Evolutionary conservation across 2,113 vertebrate species (phyloP), one percentile per base, ranked within the genome.

Genomic region (Ochotona princeps): DNA sequence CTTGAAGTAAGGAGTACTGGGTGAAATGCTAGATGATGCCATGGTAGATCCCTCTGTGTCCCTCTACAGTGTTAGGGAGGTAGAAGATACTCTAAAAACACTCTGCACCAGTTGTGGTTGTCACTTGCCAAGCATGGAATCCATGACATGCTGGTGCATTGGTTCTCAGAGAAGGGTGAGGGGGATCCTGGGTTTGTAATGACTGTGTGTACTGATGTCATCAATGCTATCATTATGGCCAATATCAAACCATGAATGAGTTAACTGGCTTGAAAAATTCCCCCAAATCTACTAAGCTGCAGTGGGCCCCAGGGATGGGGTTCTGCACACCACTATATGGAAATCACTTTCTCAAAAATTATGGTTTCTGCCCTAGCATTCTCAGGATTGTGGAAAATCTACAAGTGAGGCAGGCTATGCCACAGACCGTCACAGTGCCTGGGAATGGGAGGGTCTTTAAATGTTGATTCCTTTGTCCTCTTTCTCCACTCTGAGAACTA

Each of bases 201-300:
- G n/a, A 35, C 85, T 85, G 83, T 51, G 57, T 57, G 12, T 88
- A 95, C 66, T 60, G 18, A 12, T n/a, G 51, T 69, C 87, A 28
- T 84, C 78, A 91, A 69, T 90, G 65, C 18, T 92, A 32, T 75
- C 28, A 76, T 61, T 23, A 11, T 35, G 23, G 60, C 49, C 49
- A 25, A 78, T 90, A 92, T 73, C 47, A 79, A 38, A 65, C 63
- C 90, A 30, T 67, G 51, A 14, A 2, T 51, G 61, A 15, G 85
- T 92, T 87, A 79, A 47, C 35, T 61, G 70, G 63, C 65, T 78
- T 88, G 79, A 74, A 79, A 92, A 78, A 3, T 69, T 70, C 65
- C 73, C 25, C 30, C 82, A 78, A 65, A 89, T 79, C 11, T 57
- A 21, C 30, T 28, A 44, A 66, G 35, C 14, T 60, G 63, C 84